A percentile compares a stretch with the other conserved stretches of the same genome.
Evolutionary conservation across 2,888 invertebrate species (phyloP).

Genomic region (Rhagonycha fulva): DNA sequence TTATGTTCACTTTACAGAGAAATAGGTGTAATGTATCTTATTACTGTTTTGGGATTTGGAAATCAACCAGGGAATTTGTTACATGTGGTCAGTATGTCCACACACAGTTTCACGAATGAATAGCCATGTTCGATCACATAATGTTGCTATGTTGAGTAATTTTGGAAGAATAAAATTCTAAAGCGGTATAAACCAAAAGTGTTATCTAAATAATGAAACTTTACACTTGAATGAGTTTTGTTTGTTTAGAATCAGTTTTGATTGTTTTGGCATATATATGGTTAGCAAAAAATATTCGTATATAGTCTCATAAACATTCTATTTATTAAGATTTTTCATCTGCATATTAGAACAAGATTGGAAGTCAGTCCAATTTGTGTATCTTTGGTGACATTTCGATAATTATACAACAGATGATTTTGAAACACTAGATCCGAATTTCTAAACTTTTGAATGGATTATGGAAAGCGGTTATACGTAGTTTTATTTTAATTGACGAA

Average conservation of each 20-base stretch:
- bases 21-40: slow-evolving; percentile 29
- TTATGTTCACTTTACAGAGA: background rate
- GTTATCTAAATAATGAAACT: too few species aligned
- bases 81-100: slow-evolving; percentile 38
- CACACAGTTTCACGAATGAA: slow-evolving; percentile 36
- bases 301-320: too few species aligned
- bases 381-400: background rate
- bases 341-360: background rate
- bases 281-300: too few species aligned
- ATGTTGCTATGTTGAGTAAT: background rate
- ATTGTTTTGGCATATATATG: too few species aligned
- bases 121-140: slow-evolving; percentile 24
- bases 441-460: background rate
- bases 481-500: slow-evolving; percentile 50
- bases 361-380: background rate
- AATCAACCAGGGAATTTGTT: slow-evolving; percentile 33
- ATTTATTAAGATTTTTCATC: background rate
- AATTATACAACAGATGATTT: background rate
- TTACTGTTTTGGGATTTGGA: slow-evolving; percentile 34
- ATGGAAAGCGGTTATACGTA: slow-evolving; percentile 7
- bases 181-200: background rate
- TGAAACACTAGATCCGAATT: background rate
- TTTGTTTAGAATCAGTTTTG: too few species aligned
- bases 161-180: background rate
- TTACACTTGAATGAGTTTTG: too few species aligned